Evolutionary conservation across 2,113 vertebrate species (phyloP).

Genomic region (Cyanocitta stelleri): DNA sequence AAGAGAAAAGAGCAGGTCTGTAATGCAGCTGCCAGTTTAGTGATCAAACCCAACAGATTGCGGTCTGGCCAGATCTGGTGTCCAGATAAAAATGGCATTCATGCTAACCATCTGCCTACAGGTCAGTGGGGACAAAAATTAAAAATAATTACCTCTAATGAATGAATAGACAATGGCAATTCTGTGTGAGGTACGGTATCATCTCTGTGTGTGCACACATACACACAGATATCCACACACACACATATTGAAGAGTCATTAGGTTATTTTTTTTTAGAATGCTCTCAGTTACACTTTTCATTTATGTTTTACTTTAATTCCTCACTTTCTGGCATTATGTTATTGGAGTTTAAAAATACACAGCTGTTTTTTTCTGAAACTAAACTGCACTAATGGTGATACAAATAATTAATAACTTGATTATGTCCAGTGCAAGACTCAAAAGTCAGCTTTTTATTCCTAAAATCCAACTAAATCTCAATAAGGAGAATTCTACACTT

Average conservation of each 20-base stretch:
- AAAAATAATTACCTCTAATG: constrained; percentile 77
- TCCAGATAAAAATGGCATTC: constrained; percentile 76
- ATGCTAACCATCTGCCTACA: constrained; percentile 78
- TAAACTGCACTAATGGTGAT: background rate
- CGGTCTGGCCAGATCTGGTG: constrained; percentile 65
- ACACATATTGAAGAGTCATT: background rate
- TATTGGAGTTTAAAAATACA: background rate
- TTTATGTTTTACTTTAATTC: background rate
- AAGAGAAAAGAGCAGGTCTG: constrained; percentile 55
- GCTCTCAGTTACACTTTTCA: background rate
- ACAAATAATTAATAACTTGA: background rate
- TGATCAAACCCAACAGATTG: constrained; percentile 65
- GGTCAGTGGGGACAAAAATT: constrained; percentile 75
- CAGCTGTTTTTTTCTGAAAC: background rate
- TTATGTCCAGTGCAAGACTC: background rate
- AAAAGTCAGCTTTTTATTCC: background rate
- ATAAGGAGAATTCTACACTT: background rate
- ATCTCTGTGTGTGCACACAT: background rate
- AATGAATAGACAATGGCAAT: constrained; percentile 73
- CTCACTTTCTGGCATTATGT: background rate
- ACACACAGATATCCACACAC: background rate
- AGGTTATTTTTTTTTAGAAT: background rate
- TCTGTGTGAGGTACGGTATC: constrained; percentile 62
- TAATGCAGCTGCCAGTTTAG: constrained; percentile 61
- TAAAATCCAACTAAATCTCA: background rate